phyloP scores from a whole-genome alignment of 2,888 invertebrate genomes.

The Eupeodes latifasciatus region DNA sequence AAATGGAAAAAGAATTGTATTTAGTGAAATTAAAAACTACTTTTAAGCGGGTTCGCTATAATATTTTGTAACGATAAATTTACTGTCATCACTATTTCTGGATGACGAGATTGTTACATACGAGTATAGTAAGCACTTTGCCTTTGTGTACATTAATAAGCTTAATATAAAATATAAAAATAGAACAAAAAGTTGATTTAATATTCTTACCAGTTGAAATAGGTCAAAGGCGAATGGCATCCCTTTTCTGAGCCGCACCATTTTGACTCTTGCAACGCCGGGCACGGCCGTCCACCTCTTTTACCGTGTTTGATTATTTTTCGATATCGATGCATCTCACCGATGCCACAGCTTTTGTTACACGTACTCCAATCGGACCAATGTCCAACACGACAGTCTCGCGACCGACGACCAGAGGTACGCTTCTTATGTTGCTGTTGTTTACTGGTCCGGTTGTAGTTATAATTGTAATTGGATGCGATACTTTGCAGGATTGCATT shows the following conservation, averaged over 20 bases:
- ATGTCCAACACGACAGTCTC: constrained; percentile 93
- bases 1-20: neutral
- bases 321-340: constrained; percentile 92
- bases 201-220: constrained; percentile 87
- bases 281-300: constrained; percentile 92
- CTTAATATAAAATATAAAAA: neutral
- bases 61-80: too few species aligned
- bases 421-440: constrained; percentile 81
- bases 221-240: constrained; percentile 86
- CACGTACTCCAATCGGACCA: constrained; percentile 96
- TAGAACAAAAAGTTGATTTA: neutral
- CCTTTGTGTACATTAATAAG: too few species aligned
- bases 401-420: constrained; percentile 85
- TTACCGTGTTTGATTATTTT: constrained; percentile 91
- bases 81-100: too few species aligned
- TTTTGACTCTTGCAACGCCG: constrained; percentile 92
- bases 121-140: too few species aligned
- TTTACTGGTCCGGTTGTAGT: constrained; percentile 85
- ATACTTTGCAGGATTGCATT: constrained; percentile 89
- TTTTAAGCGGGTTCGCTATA: too few species aligned
- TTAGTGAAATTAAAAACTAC: too few species aligned
- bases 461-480: constrained; percentile 87
- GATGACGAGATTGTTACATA: too few species aligned
- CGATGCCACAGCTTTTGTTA: constrained; percentile 95
- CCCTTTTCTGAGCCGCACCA: constrained; percentile 93